Evolutionary conservation across 2,797 vertebrate genomes (phyloP).

Genomic region (Taeniopygia guttata): DNA sequence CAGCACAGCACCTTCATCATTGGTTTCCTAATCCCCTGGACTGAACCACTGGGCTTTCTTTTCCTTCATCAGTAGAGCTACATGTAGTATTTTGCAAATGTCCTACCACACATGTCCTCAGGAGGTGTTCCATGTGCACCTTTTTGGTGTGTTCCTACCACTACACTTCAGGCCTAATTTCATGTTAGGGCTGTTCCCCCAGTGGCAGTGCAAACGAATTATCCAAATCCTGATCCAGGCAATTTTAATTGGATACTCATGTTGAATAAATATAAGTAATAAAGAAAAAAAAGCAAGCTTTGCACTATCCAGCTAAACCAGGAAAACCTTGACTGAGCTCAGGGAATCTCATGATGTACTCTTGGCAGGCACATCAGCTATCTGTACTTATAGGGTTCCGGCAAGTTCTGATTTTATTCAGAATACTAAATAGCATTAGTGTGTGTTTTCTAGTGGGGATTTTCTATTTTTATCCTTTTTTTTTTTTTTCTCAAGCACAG

Average conservation of each 20-base stretch:
- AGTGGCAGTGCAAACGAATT: background rate
- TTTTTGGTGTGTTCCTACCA: background rate
- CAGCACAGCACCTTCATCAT: background rate
- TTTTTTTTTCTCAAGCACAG: background rate
- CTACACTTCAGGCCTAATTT: background rate
- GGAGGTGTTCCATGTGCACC: background rate
- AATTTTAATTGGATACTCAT: background rate
- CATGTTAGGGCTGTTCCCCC: background rate
- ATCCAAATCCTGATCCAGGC: background rate
- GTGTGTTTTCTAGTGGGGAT: background rate
- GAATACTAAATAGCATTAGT: background rate
- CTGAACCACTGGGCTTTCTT: background rate
- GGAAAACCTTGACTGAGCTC: background rate
- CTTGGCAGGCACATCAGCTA: background rate
- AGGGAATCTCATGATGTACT: background rate
- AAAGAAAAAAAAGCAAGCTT: background rate
- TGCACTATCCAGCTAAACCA: background rate
- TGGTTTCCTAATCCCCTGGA: background rate
- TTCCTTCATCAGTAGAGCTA: background rate
- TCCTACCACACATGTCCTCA: background rate
- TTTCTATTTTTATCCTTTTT: background rate
- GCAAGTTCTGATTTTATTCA: background rate
- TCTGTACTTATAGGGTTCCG: background rate
- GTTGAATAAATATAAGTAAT: background rate
- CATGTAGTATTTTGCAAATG: background rate